Percentiles rank a stretch among this genome's conserved stretches.
Conservation (phyloP, 37 sponge, comb jelly and placozoan genomes). For the Hexactinellida sp. region DNA sequence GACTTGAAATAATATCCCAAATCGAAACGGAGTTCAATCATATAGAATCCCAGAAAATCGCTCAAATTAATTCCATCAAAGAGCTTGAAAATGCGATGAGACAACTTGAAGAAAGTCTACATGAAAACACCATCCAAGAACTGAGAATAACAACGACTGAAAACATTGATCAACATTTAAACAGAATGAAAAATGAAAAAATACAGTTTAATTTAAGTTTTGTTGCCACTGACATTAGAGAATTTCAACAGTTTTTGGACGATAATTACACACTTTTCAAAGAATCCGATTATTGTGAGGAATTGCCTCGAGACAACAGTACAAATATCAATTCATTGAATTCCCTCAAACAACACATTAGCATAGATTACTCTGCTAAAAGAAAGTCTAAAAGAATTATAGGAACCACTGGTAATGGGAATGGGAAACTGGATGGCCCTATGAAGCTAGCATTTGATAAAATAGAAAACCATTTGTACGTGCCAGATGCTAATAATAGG, state of each 20-base stretch:
- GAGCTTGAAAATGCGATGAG: not conserved
- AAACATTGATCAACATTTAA: not conserved
- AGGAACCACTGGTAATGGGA: not conserved
- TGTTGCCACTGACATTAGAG: not conserved
- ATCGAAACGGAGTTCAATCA: not conserved
- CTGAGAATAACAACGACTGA: not conserved
- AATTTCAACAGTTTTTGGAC: not conserved
- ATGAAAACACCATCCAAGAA: not conserved
- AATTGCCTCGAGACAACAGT: not conserved
- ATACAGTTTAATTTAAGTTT: not conserved
- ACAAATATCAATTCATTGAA: too few relatives aligned
- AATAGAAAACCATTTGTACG: not conserved
- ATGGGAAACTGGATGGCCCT: not conserved
- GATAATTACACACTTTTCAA: not conserved
- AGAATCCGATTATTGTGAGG: not conserved
- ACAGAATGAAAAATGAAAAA: not conserved
- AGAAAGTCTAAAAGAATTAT: not conserved
- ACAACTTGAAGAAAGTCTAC: not conserved
- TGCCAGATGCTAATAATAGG: not conserved
- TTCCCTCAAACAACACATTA: not conserved
- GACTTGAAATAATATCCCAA: not conserved
- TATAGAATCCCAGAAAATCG: not conserved
- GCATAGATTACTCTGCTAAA: not conserved
- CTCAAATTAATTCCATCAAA: not conserved
- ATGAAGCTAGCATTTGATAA: not conserved